phyloP scores from a whole-genome alignment of 1,140 invertebrate species.

The Dendrolimus punctatus region DNA sequence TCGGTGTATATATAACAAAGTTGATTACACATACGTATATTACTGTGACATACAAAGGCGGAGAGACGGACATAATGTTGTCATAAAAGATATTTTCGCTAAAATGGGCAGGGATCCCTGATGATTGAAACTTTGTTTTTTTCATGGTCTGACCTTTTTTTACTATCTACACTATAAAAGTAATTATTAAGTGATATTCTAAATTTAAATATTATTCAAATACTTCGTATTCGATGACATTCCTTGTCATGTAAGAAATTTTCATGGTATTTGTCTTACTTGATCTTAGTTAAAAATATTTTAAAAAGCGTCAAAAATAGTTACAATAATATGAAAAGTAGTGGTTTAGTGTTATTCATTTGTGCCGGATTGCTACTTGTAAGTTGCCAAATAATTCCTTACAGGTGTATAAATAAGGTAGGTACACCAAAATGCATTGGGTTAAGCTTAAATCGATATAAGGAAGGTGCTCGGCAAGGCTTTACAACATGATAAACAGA shows the following conservation, averaged over 20 bases:
- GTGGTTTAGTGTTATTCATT: constrained; percentile 43
- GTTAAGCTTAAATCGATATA: too few relatives aligned
- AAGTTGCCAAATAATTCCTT: constrained; percentile 12
- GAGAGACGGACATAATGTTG: too few relatives aligned
- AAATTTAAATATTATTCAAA: constrained; percentile 2
- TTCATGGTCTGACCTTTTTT: not conserved
- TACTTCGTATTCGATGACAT: not conserved
- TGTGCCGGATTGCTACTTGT: constrained; percentile 55
- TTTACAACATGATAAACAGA: too few relatives aligned
- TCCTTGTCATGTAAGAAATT: not conserved
- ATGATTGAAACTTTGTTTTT: constrained; percentile 6
- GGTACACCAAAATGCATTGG: too few relatives aligned
- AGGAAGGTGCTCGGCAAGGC: too few relatives aligned
- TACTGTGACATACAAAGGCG: too few relatives aligned
- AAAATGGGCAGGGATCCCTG: too few relatives aligned
- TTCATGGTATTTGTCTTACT: not conserved
- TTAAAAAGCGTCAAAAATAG: constrained; percentile 14
- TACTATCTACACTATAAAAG: not conserved
- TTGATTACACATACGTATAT: too few relatives aligned
- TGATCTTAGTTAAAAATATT: constrained; percentile 2
- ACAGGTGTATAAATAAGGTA: too few relatives aligned
- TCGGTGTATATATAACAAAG: too few relatives aligned
- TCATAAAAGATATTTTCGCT: too few relatives aligned
- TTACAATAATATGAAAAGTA: constrained; percentile 35
- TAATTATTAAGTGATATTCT: not conserved